phyloP scores from a whole-genome alignment of 1,140 invertebrate species.

The Rhagoletis zephyria region DNA sequence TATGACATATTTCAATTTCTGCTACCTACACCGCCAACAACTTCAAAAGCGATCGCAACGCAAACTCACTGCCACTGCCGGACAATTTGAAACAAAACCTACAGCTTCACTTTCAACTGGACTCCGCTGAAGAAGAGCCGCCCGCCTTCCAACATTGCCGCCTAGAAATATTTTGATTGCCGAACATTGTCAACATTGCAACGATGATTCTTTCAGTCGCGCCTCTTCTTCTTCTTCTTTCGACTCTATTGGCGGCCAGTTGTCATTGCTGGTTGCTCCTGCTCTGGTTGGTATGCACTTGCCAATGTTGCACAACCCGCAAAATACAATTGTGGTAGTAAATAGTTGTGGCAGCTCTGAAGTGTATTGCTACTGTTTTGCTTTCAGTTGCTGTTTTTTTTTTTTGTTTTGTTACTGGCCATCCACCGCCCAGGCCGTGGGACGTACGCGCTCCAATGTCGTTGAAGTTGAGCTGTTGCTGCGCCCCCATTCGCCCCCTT shows the following conservation, averaged over 20 bases:
- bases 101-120: neutral
- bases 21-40: conserved; percentile 52
- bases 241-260: neutral
- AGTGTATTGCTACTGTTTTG: neutral
- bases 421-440: neutral
- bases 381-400: neutral
- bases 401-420: neutral
- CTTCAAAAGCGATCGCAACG: conserved; percentile 20
- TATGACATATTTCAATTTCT: conserved; percentile 52
- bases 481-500: conserved; percentile 3
- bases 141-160: conserved; percentile 13
- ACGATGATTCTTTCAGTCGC: neutral
- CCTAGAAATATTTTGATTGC: conserved; percentile 50
- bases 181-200: conserved; percentile 50
- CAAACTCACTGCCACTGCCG: neutral
- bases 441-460: neutral
- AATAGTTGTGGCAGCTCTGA: neutral
- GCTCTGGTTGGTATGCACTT: conserved; percentile 8
- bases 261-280: neutral
- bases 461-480: neutral
- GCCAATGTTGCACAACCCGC: neutral
- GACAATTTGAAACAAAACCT: conserved; percentile 24
- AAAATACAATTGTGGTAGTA: neutral
- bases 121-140: neutral
- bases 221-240: neutral